Percentiles rank a stretch among this genome's conserved stretches.
These are phyloP conservation scores for Ashinkailepas kermadecensis DNA, from an alignment of 2,888 invertebrate genomes.

Conservation along the genomic window DNA sequence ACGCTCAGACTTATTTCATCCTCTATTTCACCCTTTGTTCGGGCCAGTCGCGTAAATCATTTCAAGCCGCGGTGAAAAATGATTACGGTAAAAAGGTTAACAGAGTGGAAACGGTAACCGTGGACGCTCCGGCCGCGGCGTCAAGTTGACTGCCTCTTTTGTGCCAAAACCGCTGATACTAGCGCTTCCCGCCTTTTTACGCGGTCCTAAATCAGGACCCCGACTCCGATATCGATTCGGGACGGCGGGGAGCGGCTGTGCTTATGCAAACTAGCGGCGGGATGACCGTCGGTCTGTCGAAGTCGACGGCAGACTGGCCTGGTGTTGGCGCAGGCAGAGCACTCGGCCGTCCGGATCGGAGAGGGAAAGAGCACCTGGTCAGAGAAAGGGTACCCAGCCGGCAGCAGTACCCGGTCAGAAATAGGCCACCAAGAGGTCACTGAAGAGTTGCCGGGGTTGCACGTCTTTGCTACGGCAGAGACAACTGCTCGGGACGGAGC, in stretches of 20 bases:
- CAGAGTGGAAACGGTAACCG: constrained; percentile 19
- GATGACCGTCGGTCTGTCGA: neutral
- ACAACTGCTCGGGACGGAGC: no score
- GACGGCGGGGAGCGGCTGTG: neutral
- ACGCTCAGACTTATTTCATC: neutral
- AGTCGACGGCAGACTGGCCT: no score
- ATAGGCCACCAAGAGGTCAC: no score
- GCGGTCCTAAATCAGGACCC: neutral
- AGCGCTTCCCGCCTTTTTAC: neutral
- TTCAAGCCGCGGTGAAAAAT: constrained; percentile 14
- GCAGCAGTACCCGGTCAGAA: no score
- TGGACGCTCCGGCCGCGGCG: neutral
- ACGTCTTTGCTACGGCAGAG: no score
- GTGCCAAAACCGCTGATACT: constrained; percentile 18
- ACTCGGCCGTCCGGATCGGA: no score
- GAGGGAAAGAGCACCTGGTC: no score
- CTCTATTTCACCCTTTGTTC: constrained; percentile 20
- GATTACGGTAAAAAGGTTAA: constrained; percentile 20
- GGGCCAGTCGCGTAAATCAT: constrained; percentile 12
- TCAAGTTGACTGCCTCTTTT: constrained; percentile 19
- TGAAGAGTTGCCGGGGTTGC: no score
- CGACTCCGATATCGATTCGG: neutral
- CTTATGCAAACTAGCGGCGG: constrained; percentile 3
- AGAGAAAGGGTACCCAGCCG: no score
- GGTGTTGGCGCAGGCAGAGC: no score